Evolutionary conservation across 1,140 invertebrate genomes (phyloP).

Genomic region (Phenacoccus solenopsis): DNA sequence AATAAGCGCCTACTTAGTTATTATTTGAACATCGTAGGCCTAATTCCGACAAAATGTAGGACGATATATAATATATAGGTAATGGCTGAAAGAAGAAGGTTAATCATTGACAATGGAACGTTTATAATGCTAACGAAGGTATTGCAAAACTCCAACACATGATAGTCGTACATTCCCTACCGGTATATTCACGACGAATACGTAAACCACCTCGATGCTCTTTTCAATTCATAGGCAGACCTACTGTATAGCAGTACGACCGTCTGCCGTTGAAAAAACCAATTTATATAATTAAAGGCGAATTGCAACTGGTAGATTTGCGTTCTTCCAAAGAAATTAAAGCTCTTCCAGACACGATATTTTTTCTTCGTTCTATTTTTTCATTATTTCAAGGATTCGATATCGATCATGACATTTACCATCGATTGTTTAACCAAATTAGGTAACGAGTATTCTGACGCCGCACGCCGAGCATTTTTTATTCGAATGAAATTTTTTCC

Average conservation of each 20-base stretch:
- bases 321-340: neutral
- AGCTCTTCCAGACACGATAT: neutral
- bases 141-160: neutral
- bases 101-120: conserved; percentile 1
- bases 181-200: neutral
- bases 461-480: too few species aligned
- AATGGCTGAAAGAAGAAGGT: neutral
- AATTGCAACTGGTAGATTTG: neutral
- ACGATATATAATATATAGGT: neutral
- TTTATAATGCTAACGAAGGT: neutral
- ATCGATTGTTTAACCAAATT: neutral
- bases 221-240: neutral
- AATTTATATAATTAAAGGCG: neutral
- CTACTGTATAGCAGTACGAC: neutral
- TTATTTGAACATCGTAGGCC: neutral
- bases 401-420: neutral
- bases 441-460: neutral
- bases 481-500: too few species aligned
- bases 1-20: neutral
- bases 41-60: neutral
- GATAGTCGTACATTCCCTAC: neutral
- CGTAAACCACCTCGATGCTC: neutral
- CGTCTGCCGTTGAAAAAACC: neutral
- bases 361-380: neutral
- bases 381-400: neutral